Conservation (phyloP, 2,113 vertebrate species). For the Caranx melampygus region DNA sequence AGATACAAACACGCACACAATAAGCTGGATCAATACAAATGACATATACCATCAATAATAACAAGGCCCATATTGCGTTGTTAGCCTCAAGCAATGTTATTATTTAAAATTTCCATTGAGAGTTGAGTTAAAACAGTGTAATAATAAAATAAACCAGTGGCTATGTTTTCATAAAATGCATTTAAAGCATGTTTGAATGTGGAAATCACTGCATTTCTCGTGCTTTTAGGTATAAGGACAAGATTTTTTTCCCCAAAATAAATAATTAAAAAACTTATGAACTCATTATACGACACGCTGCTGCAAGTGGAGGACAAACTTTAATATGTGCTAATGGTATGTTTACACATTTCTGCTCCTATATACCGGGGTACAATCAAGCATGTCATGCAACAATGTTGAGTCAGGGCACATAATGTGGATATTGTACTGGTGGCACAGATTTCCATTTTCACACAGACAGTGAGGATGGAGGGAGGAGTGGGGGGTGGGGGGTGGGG, state of each 20-base stretch:
- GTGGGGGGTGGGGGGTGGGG: conserved; percentile 64
- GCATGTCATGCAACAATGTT: conserved; percentile 78
- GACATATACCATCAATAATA: conserved; percentile 21
- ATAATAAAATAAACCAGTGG: conserved; percentile 7
- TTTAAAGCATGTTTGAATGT: not conserved
- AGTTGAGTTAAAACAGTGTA: conserved; percentile 17
- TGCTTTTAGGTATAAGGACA: conserved; percentile 4
- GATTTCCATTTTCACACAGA: conserved; percentile 84
- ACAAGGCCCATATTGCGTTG: conserved; percentile 18
- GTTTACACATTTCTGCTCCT: conserved; percentile 62
- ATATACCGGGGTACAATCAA: conserved; percentile 70
- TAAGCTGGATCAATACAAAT: conserved; percentile 25
- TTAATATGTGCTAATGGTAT: conserved; percentile 71
- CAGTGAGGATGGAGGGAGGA: conserved; percentile 71
- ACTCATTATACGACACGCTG: conserved; percentile 7
- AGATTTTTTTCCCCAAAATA: not conserved
- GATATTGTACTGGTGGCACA: conserved; percentile 80
- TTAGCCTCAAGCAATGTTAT: conserved; percentile 20
- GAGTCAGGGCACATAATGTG: conserved; percentile 77
- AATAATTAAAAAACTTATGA: conserved; percentile 7
- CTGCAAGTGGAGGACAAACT: conserved; percentile 41
- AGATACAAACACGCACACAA: conserved; percentile 15
- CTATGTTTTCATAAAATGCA: conserved; percentile 4
- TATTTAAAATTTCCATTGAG: not conserved
- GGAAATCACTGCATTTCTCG: not conserved